A percentile compares a stretch with the other conserved stretches of the same genome.
phyloP scores from a whole-genome alignment of 2,888 invertebrate genomes.

The Lottia scabra region DNA sequence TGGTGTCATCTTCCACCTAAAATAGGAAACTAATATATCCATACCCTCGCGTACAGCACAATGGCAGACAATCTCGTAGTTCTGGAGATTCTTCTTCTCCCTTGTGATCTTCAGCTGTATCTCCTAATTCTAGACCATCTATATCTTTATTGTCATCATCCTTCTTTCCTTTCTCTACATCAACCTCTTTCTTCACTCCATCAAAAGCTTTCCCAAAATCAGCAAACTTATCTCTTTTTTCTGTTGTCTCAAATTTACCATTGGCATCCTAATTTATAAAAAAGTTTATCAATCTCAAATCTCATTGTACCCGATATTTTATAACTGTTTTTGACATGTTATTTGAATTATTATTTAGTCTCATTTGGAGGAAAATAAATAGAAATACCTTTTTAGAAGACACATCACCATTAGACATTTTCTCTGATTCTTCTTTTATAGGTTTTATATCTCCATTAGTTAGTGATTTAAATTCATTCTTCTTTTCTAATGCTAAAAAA shows the following conservation, averaged over 20 bases:
- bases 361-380: background rate
- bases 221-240: slow-evolving; percentile 42
- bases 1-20: too few relatives aligned
- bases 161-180: slow-evolving; percentile 9
- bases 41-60: slow-evolving; percentile 34
- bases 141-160: slow-evolving; percentile 21
- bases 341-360: too few relatives aligned
- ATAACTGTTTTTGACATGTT: too few relatives aligned
- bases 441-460: background rate
- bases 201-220: slow-evolving; percentile 41
- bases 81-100: slow-evolving; percentile 35
- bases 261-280: slow-evolving; percentile 29
- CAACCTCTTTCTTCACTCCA: background rate
- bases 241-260: slow-evolving; percentile 40
- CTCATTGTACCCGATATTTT: too few relatives aligned
- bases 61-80: slow-evolving; percentile 49
- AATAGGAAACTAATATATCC: background rate
- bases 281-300: too few relatives aligned
- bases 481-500: background rate
- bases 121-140: slow-evolving; percentile 49
- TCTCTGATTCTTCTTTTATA: background rate
- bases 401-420: slow-evolving; percentile 7
- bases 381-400: background rate
- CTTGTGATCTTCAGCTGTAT: slow-evolving; percentile 43
- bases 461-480: background rate